phyloP scores from a whole-genome alignment of 1,140 invertebrate species.

The Tetramorium alpestre region DNA sequence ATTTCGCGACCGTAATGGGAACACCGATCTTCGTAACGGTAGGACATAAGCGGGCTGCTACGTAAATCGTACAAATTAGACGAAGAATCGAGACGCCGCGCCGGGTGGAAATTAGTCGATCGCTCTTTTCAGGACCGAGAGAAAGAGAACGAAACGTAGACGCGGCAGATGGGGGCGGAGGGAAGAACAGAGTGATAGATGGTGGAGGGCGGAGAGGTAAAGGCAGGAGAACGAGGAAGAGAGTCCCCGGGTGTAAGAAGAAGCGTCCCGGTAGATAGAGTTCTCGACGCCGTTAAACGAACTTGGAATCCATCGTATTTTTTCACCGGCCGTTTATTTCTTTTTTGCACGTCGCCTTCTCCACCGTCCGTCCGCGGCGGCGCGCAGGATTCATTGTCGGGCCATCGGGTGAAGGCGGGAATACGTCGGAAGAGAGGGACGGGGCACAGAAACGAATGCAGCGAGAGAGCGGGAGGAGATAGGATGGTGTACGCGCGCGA shows the following conservation, averaged over 20 bases:
- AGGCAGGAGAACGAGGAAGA: neutral
- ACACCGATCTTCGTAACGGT: conserved; percentile 14
- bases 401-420: conserved; percentile 28
- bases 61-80: conserved; percentile 63
- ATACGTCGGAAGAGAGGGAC: neutral
- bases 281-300: conserved; percentile 74
- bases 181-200: neutral
- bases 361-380: neutral
- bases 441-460: conserved; percentile 17
- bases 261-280: conserved; percentile 55
- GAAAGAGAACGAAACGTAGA: conserved; percentile 36
- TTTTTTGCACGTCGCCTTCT: conserved; percentile 54
- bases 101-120: conserved; percentile 67
- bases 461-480: neutral
- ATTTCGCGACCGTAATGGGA: conserved; percentile 1
- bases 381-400: conserved; percentile 74
- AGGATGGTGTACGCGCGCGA: conserved; percentile 37
- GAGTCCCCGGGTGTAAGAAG: conserved; percentile 35
- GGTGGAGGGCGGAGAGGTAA: conserved; percentile 4
- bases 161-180: neutral
- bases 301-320: conserved; percentile 73
- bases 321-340: conserved; percentile 61
- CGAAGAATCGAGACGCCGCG: conserved; percentile 44
- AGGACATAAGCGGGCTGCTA: neutral
- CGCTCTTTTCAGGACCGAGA: conserved; percentile 29